phyloP scores from a whole-genome alignment of 2,113 vertebrate species.

The Mormyrus lacerda region DNA sequence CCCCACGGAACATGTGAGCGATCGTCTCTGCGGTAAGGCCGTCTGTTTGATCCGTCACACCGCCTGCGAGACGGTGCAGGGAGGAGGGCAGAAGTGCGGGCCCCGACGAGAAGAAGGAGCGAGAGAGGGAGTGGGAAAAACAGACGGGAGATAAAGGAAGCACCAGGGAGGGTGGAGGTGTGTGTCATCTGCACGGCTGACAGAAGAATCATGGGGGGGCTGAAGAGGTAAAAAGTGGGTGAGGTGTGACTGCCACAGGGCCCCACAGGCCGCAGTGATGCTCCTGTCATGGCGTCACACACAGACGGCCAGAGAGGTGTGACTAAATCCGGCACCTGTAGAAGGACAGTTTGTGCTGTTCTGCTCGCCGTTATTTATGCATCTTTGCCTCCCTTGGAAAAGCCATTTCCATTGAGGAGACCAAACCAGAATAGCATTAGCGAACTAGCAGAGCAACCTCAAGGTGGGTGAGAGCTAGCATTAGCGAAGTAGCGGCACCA shows the following conservation, averaged over 20 bases:
- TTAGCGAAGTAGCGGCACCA: background rate
- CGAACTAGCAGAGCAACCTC: background rate
- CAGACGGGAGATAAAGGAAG: background rate
- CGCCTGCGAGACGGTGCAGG: background rate
- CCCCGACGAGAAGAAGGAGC: background rate
- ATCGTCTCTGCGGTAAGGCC: background rate
- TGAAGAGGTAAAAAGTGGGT: background rate
- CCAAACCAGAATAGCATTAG: background rate
- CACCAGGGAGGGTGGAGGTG: background rate
- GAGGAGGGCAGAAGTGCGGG: background rate
- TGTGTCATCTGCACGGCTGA: background rate
- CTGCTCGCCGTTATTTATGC: background rate
- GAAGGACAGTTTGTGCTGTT: background rate
- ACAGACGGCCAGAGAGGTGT: background rate
- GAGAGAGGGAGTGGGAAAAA: background rate
- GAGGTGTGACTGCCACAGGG: background rate
- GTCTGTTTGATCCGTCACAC: background rate
- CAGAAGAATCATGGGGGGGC: background rate
- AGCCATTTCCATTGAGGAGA: background rate
- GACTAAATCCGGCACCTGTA: conserved; percentile 2
- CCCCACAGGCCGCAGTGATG: background rate
- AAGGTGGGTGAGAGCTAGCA: background rate
- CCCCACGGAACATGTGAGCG: background rate
- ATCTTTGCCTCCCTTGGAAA: background rate
- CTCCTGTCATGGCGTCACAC: background rate